Conservation (phyloP, 2,888 invertebrate genomes). For the Acanthococcus lagerstroemiae region DNA sequence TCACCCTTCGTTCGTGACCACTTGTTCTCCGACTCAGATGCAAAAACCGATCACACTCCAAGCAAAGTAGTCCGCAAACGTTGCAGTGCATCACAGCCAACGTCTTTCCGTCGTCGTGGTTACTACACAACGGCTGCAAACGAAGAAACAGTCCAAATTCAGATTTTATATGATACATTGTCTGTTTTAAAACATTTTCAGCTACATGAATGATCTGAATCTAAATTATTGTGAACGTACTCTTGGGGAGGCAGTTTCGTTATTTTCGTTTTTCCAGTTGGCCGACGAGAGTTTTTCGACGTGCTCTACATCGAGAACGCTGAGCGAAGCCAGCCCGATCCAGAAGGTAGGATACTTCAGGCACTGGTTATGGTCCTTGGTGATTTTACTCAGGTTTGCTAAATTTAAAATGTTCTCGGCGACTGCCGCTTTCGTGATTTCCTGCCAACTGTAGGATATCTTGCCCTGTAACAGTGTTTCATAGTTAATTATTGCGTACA, state of each 20-base stretch:
- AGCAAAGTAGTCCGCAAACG: conserved; percentile 83
- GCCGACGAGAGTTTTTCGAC: conserved; percentile 70
- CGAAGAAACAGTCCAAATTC: background rate
- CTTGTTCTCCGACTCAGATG: conserved; percentile 83
- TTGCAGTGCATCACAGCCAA: conserved; percentile 86
- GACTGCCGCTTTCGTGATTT: conserved; percentile 75
- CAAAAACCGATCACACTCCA: conserved; percentile 89
- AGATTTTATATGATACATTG: too few species aligned
- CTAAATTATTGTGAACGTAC: conserved; percentile 34
- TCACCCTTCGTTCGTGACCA: conserved; percentile 69
- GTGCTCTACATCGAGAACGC: conserved; percentile 84
- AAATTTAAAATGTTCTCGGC: conserved; percentile 76
- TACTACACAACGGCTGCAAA: conserved; percentile 69
- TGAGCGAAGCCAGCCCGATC: conserved; percentile 85
- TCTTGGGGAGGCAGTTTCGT: conserved; percentile 39
- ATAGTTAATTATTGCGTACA: background rate
- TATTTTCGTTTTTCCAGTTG: conserved; percentile 57
- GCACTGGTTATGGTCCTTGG: conserved; percentile 65
- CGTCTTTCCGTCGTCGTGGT: conserved; percentile 93
- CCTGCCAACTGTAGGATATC: conserved; percentile 73
- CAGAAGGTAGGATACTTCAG: conserved; percentile 76
- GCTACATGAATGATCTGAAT: background rate
- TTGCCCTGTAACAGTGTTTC: conserved; percentile 59
- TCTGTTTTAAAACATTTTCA: background rate
- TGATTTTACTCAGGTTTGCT: conserved; percentile 66